Conservation (phyloP, 2,797 vertebrate species). For the Spondyliosoma cantharus region DNA sequence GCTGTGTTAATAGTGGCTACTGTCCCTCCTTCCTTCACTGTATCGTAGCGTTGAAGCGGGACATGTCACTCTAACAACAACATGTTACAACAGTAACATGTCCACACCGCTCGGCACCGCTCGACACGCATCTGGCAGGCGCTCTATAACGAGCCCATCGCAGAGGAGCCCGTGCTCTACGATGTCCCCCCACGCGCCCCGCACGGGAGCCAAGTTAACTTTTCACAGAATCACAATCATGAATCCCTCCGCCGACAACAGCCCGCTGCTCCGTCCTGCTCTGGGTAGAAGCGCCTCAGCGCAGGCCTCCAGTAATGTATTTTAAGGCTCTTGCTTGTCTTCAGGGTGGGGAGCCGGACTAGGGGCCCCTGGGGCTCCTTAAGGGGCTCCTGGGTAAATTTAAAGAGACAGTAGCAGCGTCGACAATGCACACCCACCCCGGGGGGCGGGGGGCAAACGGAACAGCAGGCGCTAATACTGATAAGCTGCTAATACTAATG, state of each 20-base stretch:
- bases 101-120: constrained; percentile 45
- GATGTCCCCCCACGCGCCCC: constrained; percentile 66
- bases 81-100: constrained; percentile 56
- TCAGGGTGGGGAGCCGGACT: constrained; percentile 94
- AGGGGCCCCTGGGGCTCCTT: constrained; percentile 99
- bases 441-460: constrained; percentile 62
- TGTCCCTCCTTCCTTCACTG: constrained; percentile 63
- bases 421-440: constrained; percentile 71
- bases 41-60: constrained; percentile 52
- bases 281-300: constrained; percentile 56
- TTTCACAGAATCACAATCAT: constrained; percentile 74
- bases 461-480: constrained; percentile 57
- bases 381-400: constrained; percentile 99
- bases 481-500: constrained; percentile 64
- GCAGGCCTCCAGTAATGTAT: constrained; percentile 82
- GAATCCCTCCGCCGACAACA: constrained; percentile 14
- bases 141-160: constrained; percentile 66
- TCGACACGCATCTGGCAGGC: constrained; percentile 75
- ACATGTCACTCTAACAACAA: constrained; percentile 65
- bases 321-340: constrained; percentile 87
- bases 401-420: constrained; percentile 93
- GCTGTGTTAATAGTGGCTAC: constrained; percentile 34
- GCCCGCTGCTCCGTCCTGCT: constrained; percentile 49
- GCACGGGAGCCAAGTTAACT: constrained; percentile 84
- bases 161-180: constrained; percentile 60